Conservation (phyloP, 2,113 vertebrate genomes). For the Poicephalus gulielmi region DNA sequence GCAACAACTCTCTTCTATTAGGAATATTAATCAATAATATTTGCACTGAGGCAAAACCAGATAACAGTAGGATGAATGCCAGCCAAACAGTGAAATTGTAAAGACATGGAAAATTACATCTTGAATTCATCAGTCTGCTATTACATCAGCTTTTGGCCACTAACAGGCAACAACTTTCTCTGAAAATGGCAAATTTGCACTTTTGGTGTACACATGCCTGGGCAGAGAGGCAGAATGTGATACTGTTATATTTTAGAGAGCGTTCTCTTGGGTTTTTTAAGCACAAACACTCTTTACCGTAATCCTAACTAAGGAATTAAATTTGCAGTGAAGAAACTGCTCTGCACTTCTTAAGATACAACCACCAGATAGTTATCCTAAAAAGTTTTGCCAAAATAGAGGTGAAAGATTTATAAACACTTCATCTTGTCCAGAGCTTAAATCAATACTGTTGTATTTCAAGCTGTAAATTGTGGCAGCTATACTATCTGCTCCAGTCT, state of each 20-base stretch:
- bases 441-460: not conserved
- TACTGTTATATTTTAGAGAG: not conserved
- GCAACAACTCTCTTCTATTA: not conserved
- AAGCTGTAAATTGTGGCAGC: not conserved
- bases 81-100: not conserved
- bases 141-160: not conserved
- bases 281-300: not conserved
- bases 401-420: not conserved
- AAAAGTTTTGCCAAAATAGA: not conserved
- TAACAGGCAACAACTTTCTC: not conserved
- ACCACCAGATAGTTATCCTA: not conserved
- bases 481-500: not conserved
- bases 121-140: not conserved
- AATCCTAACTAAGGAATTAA: not conserved
- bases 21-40: not conserved
- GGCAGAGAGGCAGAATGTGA: not conserved
- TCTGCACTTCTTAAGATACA: not conserved
- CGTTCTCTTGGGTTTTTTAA: not conserved
- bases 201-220: not conserved
- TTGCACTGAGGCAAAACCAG: not conserved
- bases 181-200: conserved; percentile 25
- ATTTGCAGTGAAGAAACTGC: not conserved
- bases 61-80: not conserved
- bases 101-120: not conserved
- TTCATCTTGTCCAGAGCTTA: not conserved